phyloP scores from a whole-genome alignment of 2,797 vertebrate species.

The Philypnodon macrostomus region DNA sequence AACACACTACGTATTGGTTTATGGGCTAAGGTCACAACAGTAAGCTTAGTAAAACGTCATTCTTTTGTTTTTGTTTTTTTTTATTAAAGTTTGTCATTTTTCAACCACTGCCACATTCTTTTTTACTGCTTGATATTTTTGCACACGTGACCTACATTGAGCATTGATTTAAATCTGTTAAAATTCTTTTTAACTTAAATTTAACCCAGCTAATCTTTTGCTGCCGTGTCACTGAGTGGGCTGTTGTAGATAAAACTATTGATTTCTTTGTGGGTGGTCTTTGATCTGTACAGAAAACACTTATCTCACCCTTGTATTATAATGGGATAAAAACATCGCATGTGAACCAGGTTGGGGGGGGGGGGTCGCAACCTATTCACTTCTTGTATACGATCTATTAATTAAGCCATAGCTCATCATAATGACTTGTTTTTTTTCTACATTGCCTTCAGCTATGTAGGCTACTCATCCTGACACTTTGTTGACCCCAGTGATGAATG shows the following conservation, averaged over 20 bases:
- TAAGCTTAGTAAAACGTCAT: too few species aligned
- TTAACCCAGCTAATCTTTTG: neutral
- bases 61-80: too few species aligned
- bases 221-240: slow-evolving; percentile 11
- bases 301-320: slow-evolving; percentile 47
- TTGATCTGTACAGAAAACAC: slow-evolving; percentile 24
- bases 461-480: slow-evolving; percentile 14
- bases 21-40: too few species aligned
- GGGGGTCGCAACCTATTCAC: slow-evolving; percentile 20
- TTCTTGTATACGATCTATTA: slow-evolving; percentile 27
- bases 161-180: neutral
- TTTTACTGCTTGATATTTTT: neutral
- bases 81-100: too few species aligned
- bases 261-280: slow-evolving; percentile 43
- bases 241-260: slow-evolving; percentile 36
- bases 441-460: too few species aligned
- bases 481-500: slow-evolving; percentile 35
- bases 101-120: too few species aligned
- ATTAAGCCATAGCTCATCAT: slow-evolving; percentile 50
- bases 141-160: neutral
- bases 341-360: neutral
- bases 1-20: too few species aligned
- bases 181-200: slow-evolving; percentile 3
- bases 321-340: slow-evolving; percentile 50
- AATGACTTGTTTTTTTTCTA: slow-evolving; percentile 21